These are phyloP conservation scores for Silvanus unidentatus DNA, from an alignment of 2,888 invertebrate genomes.

Conservation along the genomic window DNA sequence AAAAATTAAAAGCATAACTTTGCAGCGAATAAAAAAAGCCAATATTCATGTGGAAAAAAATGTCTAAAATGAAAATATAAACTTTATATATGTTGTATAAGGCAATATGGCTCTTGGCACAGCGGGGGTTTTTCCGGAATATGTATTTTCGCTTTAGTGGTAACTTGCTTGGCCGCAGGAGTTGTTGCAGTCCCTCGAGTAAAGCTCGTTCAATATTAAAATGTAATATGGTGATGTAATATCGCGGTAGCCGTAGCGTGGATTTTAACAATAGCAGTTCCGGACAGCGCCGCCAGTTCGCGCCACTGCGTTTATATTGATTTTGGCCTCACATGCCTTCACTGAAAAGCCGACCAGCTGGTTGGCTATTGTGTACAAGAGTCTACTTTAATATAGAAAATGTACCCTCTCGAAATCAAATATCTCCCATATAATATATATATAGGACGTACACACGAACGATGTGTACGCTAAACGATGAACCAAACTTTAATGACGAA, in stretches of 20 bases:
- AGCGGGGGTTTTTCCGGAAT: conserved; percentile 1
- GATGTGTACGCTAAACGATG: too few relatives aligned
- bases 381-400: conserved; percentile 1
- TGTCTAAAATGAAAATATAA: background rate
- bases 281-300: conserved; percentile 42
- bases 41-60: too few relatives aligned
- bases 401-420: conserved; percentile 3
- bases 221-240: conserved; percentile 26
- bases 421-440: too few relatives aligned
- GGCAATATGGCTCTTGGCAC: background rate
- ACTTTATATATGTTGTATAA: background rate
- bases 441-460: too few relatives aligned
- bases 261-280: conserved; percentile 39
- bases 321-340: conserved; percentile 37
- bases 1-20: too few relatives aligned
- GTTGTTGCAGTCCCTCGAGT: background rate
- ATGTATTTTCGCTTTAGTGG: background rate
- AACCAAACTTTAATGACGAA: too few relatives aligned
- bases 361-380: conserved; percentile 18
- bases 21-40: too few relatives aligned
- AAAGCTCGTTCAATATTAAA: conserved; percentile 21
- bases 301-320: conserved; percentile 41
- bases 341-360: conserved; percentile 34
- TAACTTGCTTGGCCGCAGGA: conserved; percentile 5
- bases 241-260: conserved; percentile 16